Base-by-base conservation (phyloP, 1,140 invertebrate genomes). In the Halictus rubicundus region DNA sequence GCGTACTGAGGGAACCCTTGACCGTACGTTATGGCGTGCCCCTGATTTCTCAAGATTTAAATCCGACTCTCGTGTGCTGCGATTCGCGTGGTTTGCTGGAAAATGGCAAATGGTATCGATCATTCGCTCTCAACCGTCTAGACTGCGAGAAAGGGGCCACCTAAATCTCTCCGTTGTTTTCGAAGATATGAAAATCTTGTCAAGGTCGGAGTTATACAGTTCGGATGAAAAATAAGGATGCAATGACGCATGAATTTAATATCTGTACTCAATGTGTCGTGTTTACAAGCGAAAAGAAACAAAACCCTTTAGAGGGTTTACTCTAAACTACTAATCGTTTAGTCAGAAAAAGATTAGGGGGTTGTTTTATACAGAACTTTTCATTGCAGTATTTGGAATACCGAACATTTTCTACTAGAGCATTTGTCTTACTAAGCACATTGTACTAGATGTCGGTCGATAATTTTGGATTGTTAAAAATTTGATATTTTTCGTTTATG, bases 21-120 rank as follows among this genome's bases (percentile, higher is more conserved):
- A 61, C 19, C 27, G 16, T 27, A 19, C 19, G 19, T 57, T 57
- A 9, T 16, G n/a, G 32, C n/a, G 32, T 72, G 59, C 37, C 39
- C 42, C 61, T 73, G 63, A 49, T 72, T 76, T 68, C 32, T 6
- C 23, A 10, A 37, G 25, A 76, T 61, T 42, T 39, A 23, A 68
- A 57, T 19, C 3, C 16, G n/a, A n/a, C 32, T 42, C 64, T 16
- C 4, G n/a, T 60, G 12, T 19, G 27, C 46, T 68, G 9, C 27
- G 32, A 4, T 37, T 59, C 42, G 14, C 19, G 21, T 12, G 25
- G 14, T 57, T 25, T 32, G 27, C n/a, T 10, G 19, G 71, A 46
- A 71, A 71, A 78, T 64, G 68, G 19, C 54, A 78, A 72, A 42
- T 63, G 14, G 9, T 71, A 78, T 78, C 32, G 75, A 72, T 64